Conservation (phyloP, 2,888 invertebrate genomes). For the Xestobium rufovillosum region DNA sequence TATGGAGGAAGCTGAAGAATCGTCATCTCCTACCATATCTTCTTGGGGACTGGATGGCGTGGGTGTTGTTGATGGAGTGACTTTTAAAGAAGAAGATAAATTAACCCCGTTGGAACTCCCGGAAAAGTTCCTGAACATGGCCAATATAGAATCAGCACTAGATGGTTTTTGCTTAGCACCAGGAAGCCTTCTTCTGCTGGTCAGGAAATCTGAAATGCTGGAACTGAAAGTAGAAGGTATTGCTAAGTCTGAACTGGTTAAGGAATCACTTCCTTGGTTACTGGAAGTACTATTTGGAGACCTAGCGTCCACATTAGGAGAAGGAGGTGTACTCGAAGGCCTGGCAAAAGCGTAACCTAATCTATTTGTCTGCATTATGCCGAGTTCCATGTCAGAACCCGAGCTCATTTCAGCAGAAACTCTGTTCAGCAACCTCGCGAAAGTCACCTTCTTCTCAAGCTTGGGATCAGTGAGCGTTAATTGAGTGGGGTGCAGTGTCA, state of each 20-base stretch:
- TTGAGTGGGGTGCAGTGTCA: conserved; percentile 44
- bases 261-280: conserved; percentile 69
- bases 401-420: conserved; percentile 73
- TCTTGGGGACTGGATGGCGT: conserved; percentile 70
- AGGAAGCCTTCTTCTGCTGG: conserved; percentile 33
- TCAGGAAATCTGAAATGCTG: conserved; percentile 43
- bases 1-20: conserved; percentile 62
- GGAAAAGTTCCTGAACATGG: conserved; percentile 70
- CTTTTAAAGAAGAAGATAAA: conserved; percentile 53
- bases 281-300: conserved; percentile 63
- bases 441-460: conserved; percentile 71
- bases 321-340: conserved; percentile 53
- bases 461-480: conserved; percentile 58
- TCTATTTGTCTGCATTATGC: conserved; percentile 39
- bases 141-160: conserved; percentile 71
- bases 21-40: conserved; percentile 60
- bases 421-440: conserved; percentile 64
- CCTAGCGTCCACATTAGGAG: conserved; percentile 56
- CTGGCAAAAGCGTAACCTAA: conserved; percentile 41
- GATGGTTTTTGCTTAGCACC: conserved; percentile 56
- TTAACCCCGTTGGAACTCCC: conserved; percentile 54
- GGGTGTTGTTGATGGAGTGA: conserved; percentile 64
- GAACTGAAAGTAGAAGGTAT: conserved; percentile 54
- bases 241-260: conserved; percentile 65
- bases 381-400: conserved; percentile 60